Evolutionary conservation across 2,113 vertebrate genomes (phyloP).

Genomic region (Antigone vipio): DNA sequence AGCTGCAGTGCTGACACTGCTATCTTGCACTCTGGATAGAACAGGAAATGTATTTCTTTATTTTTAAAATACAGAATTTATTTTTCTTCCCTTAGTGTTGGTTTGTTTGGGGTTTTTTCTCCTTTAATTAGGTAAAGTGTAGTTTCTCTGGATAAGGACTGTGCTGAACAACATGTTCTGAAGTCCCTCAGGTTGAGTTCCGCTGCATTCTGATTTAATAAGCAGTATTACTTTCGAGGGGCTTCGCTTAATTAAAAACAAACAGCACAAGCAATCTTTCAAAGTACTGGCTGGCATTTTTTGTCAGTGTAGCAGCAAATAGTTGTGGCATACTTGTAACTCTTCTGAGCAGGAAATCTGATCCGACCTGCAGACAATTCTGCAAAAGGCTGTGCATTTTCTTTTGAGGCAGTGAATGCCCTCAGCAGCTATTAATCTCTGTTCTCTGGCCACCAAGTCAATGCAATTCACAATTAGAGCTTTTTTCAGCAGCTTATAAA

Average conservation of each 20-base stretch:
- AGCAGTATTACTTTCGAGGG: neutral
- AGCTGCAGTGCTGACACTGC: neutral
- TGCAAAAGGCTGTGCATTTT: neutral
- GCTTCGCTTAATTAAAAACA: neutral
- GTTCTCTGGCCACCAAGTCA: neutral
- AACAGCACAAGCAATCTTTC: neutral
- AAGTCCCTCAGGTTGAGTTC: neutral
- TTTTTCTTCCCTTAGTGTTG: neutral
- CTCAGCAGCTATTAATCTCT: neutral
- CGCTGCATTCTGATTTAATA: neutral
- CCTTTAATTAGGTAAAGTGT: rapidly evolving
- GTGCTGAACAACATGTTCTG: neutral
- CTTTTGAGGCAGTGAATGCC: neutral
- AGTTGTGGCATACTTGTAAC: neutral
- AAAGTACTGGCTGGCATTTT: neutral
- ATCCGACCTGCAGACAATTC: neutral
- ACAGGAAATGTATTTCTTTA: neutral
- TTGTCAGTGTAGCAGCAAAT: neutral
- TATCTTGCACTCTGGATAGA: neutral
- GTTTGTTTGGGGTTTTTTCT: too few species aligned
- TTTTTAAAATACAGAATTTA: too few species aligned
- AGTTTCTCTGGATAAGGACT: neutral
- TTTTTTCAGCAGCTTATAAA: neutral
- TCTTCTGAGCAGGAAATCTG: neutral
- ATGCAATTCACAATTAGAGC: neutral